phyloP scores from a whole-genome alignment of 2,113 vertebrate genomes.

The Salvelinus alpinus region DNA sequence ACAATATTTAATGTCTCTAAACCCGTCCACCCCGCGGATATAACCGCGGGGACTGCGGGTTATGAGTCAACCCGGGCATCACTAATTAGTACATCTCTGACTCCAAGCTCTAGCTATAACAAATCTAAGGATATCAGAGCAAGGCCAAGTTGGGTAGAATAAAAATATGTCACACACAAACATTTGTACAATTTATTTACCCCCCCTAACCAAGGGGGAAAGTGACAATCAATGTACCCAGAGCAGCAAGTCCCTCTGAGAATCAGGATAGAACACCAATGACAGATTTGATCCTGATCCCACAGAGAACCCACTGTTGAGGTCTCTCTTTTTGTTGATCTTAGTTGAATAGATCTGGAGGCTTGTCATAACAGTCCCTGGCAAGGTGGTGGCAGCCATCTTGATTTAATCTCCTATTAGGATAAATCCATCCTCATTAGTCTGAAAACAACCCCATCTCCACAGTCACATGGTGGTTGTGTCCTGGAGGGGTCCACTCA shows the following conservation, averaged over 20 bases:
- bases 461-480: slow-evolving; percentile 35
- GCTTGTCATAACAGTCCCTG: not conserved
- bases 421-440: not conserved
- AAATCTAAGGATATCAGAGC: not conserved
- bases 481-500: slow-evolving; percentile 34
- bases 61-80: no score
- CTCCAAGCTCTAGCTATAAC: not conserved
- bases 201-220: not conserved
- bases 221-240: not conserved
- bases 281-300: not conserved
- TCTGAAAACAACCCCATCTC: not conserved
- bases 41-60: no score
- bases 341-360: not conserved
- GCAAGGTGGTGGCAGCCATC: not conserved
- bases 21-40: no score
- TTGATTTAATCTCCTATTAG: not conserved
- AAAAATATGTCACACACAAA: not conserved
- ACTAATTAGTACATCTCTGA: not conserved
- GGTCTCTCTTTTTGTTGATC: not conserved
- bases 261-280: not conserved
- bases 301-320: not conserved
- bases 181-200: no score
- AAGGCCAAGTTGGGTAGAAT: not conserved
- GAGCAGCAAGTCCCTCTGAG: not conserved
- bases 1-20: no score